Percentiles rank a stretch among this genome's conserved stretches.
These are phyloP conservation scores for Syngnathus scovelli DNA, from an alignment of 2,113 vertebrate genomes.

Conservation along the genomic window DNA sequence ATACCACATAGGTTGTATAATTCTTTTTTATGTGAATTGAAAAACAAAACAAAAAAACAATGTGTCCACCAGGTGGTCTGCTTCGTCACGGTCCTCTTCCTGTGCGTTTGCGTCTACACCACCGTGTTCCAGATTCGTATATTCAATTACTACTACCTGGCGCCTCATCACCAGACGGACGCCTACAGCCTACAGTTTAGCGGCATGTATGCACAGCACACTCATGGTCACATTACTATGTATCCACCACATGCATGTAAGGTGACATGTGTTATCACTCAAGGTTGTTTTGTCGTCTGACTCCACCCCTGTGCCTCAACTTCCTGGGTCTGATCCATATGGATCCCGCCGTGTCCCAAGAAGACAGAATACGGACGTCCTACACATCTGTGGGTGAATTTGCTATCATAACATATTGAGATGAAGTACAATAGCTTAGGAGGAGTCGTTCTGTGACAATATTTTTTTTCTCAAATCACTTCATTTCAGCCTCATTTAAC, in stretches of 20 bases:
- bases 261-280: neutral
- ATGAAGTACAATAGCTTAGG: neutral
- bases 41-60: neutral
- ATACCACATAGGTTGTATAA: too few relatives aligned
- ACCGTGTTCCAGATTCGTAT: conserved; percentile 91
- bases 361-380: conserved; percentile 79
- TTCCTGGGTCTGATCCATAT: conserved; percentile 94
- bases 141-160: conserved; percentile 92
- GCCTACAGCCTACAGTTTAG: conserved; percentile 94
- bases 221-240: neutral
- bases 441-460: neutral
- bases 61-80: conserved; percentile 78
- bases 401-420: neutral
- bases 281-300: conserved; percentile 93
- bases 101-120: conserved; percentile 90
- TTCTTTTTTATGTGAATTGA: too few relatives aligned
- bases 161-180: conserved; percentile 92
- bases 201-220: conserved; percentile 80
- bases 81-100: conserved; percentile 87
- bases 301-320: conserved; percentile 91
- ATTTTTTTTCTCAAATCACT: neutral
- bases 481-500: neutral
- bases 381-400: conserved; percentile 84
- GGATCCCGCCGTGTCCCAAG: conserved; percentile 86
- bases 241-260: neutral